Base-by-base conservation (phyloP, 2,888 invertebrate species). In the Dascillus cervinus region DNA sequence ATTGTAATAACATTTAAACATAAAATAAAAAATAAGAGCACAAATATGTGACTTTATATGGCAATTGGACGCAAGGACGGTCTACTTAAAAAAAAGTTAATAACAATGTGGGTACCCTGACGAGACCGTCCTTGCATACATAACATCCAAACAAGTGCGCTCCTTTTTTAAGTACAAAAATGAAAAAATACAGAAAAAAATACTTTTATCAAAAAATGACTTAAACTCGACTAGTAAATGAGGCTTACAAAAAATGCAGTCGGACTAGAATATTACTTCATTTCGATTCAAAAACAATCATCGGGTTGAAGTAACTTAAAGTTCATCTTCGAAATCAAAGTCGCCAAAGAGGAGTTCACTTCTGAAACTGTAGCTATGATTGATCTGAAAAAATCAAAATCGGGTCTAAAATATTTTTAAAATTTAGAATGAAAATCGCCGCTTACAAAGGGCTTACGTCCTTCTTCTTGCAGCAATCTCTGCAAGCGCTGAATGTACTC, bases 401-500 rank as follows among this genome's bases (percentile, higher is more conserved):
- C 8, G 11, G 9, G 11, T 10, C 6, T 11, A 8, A 11, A 11
- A 9, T 5, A 8, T 5, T 23, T 5, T 10, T 4, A 10, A 2
- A 3, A 2, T 9, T 20, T 3, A 2, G n/a, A n/a, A 9, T 10
- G 3, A 20, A 20, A 20, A 10, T 4, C 23, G 11, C 14, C 20
- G 42, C 41, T 45, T 22, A 45, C 45, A 9, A 33, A 22, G 11
- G 28, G 13, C 21, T 39, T 26, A 26, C 38, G 22, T 29, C 34
- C 44, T 29, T 47, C 37, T 15, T 48, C 39, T 29, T 53, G 50
- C 30, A 65, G 44, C 14, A 75, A 55, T 23, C 65, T 55, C 46
- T 71, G 65, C 38, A 78, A 58, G 30, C 66, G 62, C 29, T 60
- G 61, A 39, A 79, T 79, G 56, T 79, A 78, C 44, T 74, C 71